Conservation (phyloP, 37 sponge, comb jelly and placozoan species). For the Bolinopsis microptera region DNA sequence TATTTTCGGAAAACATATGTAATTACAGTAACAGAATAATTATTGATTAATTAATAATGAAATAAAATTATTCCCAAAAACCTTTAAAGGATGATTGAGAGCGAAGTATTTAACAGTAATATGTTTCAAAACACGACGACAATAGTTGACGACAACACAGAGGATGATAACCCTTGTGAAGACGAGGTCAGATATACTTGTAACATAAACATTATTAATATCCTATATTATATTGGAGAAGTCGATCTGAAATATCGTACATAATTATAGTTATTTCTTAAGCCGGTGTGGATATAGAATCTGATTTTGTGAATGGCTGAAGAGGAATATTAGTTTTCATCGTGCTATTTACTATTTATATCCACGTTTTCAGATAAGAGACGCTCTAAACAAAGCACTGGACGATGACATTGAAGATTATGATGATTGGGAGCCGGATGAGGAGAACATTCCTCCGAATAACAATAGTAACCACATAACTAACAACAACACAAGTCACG, state of each 20-base stretch:
- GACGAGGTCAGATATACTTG: conserved; percentile 31
- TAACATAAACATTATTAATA: too few species aligned
- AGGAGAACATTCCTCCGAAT: conserved; percentile 37
- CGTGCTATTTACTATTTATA: too few species aligned
- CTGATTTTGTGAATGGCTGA: too few species aligned
- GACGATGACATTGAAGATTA: conserved; percentile 42
- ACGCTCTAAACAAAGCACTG: background rate
- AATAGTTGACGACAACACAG: conserved; percentile 48
- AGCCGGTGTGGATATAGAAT: too few species aligned
- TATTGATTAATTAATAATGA: too few species aligned
- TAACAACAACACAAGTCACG: background rate
- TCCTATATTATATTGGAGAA: too few species aligned
- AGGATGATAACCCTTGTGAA: conserved; percentile 64
- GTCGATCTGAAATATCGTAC: too few species aligned
- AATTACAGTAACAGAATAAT: too few species aligned
- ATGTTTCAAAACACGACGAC: background rate
- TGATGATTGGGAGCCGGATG: conserved; percentile 39
- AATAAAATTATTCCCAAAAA: too few species aligned
- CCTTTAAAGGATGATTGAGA: conserved; percentile 31
- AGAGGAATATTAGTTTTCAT: too few species aligned
- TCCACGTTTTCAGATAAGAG: conserved; percentile 57
- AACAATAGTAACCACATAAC: background rate
- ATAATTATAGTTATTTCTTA: too few species aligned
- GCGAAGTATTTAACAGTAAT: background rate
- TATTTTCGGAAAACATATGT: too few species aligned